Conservation (phyloP, 2,888 invertebrate genomes). For the Nemotelus nigrinus region DNA sequence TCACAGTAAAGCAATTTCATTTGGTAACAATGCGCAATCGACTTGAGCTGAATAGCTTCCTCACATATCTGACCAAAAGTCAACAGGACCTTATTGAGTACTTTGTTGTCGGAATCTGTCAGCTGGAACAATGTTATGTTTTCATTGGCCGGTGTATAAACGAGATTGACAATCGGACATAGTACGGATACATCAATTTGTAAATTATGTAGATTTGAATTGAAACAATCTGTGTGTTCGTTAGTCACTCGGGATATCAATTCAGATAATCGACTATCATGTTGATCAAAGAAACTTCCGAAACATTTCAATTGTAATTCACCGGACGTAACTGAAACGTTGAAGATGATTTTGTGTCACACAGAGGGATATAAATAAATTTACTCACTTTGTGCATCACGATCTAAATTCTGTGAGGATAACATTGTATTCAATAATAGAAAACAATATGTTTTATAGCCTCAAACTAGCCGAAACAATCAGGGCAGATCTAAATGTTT, state of each 20-base stretch:
- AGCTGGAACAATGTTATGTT: conserved; percentile 74
- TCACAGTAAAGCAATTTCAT: conserved; percentile 62
- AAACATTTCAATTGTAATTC: conserved; percentile 61
- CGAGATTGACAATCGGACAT: neutral
- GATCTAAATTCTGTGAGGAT: conserved; percentile 12
- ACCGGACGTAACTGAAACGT: conserved; percentile 56
- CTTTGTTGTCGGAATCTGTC: conserved; percentile 84
- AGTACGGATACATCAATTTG: neutral
- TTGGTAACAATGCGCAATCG: conserved; percentile 73
- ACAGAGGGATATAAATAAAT: neutral
- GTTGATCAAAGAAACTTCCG: conserved; percentile 59
- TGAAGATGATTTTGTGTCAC: neutral
- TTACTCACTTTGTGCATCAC: conserved; percentile 31
- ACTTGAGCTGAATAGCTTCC: conserved; percentile 76
- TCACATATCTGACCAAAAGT: conserved; percentile 82
- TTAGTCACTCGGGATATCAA: neutral
- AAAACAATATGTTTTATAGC: too few species aligned
- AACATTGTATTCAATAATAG: neutral
- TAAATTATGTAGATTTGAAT: neutral
- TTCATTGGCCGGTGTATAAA: conserved; percentile 64
- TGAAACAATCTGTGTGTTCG: neutral
- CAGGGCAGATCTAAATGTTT: too few species aligned
- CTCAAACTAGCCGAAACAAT: too few species aligned
- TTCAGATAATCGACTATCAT: conserved; percentile 47
- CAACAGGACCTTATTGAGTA: conserved; percentile 80